A percentile compares a stretch with the other conserved stretches of the same genome.
Evolutionary conservation across 2,888 invertebrate genomes (phyloP).

Genomic region (Panzeria rudis): DNA sequence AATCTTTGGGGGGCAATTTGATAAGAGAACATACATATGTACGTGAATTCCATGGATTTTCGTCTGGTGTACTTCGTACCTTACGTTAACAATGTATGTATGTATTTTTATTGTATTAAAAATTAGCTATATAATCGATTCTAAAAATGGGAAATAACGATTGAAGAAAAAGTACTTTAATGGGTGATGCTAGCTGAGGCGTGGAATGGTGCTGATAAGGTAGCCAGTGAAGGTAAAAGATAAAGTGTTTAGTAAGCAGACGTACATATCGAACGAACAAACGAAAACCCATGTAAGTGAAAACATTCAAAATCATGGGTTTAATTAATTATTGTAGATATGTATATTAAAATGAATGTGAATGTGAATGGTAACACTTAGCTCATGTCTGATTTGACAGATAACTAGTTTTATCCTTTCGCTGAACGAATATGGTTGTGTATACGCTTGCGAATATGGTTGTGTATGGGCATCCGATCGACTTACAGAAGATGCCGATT

Average conservation of each 20-base stretch:
- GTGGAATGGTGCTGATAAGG: neutral
- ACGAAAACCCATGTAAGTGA: too few species aligned
- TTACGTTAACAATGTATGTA: constrained; percentile 19
- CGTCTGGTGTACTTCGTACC: constrained; percentile 73
- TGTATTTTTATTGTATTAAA: constrained; percentile 5
- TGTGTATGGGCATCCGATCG: too few species aligned
- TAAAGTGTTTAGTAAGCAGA: neutral
- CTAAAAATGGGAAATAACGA: neutral
- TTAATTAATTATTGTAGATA: too few species aligned
- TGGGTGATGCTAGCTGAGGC: neutral
- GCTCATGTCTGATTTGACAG: too few species aligned
- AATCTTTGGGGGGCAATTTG: constrained; percentile 70
- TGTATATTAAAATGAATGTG: neutral
- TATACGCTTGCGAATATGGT: too few species aligned
- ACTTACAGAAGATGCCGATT: too few species aligned
- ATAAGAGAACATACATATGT: constrained; percentile 50
- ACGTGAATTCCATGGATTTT: constrained; percentile 54
- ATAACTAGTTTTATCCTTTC: too few species aligned
- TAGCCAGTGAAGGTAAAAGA: constrained; percentile 21
- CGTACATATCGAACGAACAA: too few species aligned
- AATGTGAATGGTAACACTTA: too few species aligned
- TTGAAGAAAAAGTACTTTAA: neutral
- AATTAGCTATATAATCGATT: neutral
- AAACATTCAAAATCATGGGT: too few species aligned
- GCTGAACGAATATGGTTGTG: too few species aligned